Base-by-base conservation (phyloP, 2,113 vertebrate genomes). In the Embiotoca jacksoni region DNA sequence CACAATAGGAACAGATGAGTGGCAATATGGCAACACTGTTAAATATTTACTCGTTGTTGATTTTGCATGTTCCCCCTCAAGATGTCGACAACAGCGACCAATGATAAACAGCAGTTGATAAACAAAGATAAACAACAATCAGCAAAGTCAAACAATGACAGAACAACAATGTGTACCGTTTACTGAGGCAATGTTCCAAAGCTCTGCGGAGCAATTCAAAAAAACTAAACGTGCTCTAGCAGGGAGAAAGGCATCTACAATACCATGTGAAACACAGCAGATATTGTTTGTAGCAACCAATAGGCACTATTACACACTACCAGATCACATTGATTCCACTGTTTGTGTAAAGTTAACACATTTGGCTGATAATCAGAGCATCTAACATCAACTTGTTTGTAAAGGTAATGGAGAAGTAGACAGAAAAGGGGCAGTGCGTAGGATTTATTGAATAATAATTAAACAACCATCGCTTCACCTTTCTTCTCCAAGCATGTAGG, bases 21-120 rank as follows among this genome's bases (percentile, higher is more conserved):
- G 8, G 57, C 88, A 87, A 87, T 84, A 87, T 87, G 85, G 83
- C 31, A 33, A 71, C 66, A 72, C 78, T 83, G 60, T 68, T 86
- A n/a, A 81, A 86, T 88, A 88, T 89, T 82, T 83, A 86, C 41
- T 67, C 35, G 53, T 70, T 75, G 58, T 63, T 83, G 53, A 75
- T 87, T 86, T 59, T 58, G 55, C 35, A 72, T 59, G 72, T 80
- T 72, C 31, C 50, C 75, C 77, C 73, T 78, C 52, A 77, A 89
- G 74, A 84, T 80, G 65, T 83, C 35, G 62, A 70, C 60, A 78
- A 69, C 33, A 60, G 39, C 36, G 59, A 30, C 23, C 23, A 60
- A 71, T 55, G 62, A 86, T 64, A 71, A 84, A 81, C 65, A 82
- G 64, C 57, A 65, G 60, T 8, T 71, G 60, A 82, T 80, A 52